phyloP scores from a whole-genome alignment of 2,888 invertebrate species.

The Coenonympha arcania region DNA sequence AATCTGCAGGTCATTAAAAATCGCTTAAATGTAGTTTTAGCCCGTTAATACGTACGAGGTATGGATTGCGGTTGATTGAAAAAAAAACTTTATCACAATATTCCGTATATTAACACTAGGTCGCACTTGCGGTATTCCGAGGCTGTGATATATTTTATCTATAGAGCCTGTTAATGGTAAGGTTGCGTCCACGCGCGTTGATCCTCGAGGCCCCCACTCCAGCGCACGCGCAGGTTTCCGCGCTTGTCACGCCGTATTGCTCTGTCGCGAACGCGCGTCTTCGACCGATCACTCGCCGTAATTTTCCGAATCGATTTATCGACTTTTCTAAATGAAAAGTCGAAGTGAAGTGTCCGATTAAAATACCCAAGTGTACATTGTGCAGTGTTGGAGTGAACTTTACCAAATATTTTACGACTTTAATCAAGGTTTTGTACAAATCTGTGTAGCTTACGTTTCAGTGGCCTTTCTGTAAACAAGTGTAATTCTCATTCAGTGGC shows the following conservation, averaged over 20 bases:
- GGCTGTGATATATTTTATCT: background rate
- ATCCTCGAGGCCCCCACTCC: conserved; percentile 57
- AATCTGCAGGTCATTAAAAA: too few relatives aligned
- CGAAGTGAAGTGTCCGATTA: conserved; percentile 36
- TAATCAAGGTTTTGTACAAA: conserved; percentile 11
- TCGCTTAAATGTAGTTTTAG: too few relatives aligned
- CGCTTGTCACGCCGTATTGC: conserved; percentile 47
- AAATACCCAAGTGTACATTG: conserved; percentile 17
- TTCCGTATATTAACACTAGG: too few relatives aligned
- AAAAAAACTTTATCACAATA: too few relatives aligned
- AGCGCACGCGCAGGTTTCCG: conserved; percentile 43
- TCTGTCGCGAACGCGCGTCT: conserved; percentile 55
- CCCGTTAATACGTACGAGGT: too few relatives aligned
- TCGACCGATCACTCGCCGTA: conserved; percentile 47
- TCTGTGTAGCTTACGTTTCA: conserved; percentile 26
- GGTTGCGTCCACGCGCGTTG: conserved; percentile 53
- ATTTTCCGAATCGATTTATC: conserved; percentile 50
- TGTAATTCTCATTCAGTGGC: conserved; percentile 23
- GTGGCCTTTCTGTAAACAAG: conserved; percentile 38
- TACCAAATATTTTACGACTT: conserved; percentile 5
- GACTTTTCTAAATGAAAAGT: conserved; percentile 70
- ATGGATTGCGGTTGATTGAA: too few relatives aligned
- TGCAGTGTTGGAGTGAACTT: conserved; percentile 23
- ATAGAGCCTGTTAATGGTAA: conserved; percentile 29
- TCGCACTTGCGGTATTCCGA: background rate